Conservation (phyloP, 2,797 vertebrate genomes). For the Phoxinus dragarum region DNA sequence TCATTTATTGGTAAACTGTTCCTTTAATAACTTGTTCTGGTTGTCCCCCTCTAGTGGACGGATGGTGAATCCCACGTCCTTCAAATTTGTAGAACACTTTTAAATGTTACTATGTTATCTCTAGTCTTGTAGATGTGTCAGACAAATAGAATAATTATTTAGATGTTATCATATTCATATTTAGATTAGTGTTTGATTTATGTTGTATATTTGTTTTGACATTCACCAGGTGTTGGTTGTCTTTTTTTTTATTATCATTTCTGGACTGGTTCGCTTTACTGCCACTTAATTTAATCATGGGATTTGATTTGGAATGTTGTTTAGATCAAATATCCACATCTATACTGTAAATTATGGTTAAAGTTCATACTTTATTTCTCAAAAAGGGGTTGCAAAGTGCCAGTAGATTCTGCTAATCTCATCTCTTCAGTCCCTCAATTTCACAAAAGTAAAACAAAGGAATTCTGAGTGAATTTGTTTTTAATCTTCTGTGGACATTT, state of each 20-base stretch:
- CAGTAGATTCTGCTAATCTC: neutral
- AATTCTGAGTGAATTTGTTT: neutral
- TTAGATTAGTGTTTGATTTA: constrained; percentile 17
- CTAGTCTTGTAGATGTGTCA: constrained; percentile 18
- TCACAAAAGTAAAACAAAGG: neutral
- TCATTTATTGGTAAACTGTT: neutral
- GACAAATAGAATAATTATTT: constrained; percentile 9
- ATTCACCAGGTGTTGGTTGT: constrained; percentile 9
- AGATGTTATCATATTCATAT: neutral
- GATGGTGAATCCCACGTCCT: neutral
- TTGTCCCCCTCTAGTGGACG: constrained; percentile 1
- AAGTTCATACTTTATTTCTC: constrained; percentile 32
- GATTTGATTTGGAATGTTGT: neutral
- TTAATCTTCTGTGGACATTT: constrained; percentile 7
- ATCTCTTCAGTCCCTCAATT: neutral
- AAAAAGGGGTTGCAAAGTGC: constrained; percentile 27
- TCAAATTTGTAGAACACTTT: constrained; percentile 22
- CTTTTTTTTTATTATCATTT: neutral
- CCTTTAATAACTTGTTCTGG: neutral
- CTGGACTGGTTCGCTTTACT: neutral
- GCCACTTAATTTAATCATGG: neutral
- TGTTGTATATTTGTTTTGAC: constrained; percentile 1
- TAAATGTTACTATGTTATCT: constrained; percentile 27
- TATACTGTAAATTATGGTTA: neutral
- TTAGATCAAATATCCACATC: neutral